phyloP scores from a whole-genome alignment of 2,797 vertebrate species.

The Rhinichthys osculus region DNA sequence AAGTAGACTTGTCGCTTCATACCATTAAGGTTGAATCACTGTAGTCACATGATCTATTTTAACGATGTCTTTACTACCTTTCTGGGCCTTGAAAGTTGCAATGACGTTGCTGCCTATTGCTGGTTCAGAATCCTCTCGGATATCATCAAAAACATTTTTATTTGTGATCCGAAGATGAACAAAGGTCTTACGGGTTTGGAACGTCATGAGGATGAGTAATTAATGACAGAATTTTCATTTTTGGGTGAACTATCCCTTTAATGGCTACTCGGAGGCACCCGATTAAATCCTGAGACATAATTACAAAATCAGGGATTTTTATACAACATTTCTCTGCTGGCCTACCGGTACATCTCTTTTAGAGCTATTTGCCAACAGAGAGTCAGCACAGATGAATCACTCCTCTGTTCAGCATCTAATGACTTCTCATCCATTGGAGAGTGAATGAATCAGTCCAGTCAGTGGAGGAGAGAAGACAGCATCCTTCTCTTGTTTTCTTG shows the following conservation, averaged over 20 bases:
- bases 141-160: no score
- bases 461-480: constrained; percentile 27
- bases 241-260: not conserved
- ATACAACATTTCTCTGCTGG: constrained; percentile 8
- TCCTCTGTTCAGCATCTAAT: constrained; percentile 58
- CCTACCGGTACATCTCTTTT: not conserved
- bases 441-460: constrained; percentile 58
- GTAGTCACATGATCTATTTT: no score
- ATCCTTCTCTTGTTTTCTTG: constrained; percentile 55
- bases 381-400: constrained; percentile 52
- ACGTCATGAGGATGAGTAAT: no score
- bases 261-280: not conserved
- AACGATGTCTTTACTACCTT: no score
- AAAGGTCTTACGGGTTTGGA: no score
- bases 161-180: no score
- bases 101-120: no score
- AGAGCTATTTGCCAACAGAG: constrained; percentile 23
- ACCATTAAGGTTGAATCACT: no score
- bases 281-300: not conserved
- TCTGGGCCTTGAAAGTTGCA: no score
- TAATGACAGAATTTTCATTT: not conserved
- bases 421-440: constrained; percentile 57
- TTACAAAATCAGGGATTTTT: constrained; percentile 3
- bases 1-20: no score
- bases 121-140: no score